phyloP scores from a whole-genome alignment of 2,113 vertebrate genomes.

The Eptesicus fuscus region DNA sequence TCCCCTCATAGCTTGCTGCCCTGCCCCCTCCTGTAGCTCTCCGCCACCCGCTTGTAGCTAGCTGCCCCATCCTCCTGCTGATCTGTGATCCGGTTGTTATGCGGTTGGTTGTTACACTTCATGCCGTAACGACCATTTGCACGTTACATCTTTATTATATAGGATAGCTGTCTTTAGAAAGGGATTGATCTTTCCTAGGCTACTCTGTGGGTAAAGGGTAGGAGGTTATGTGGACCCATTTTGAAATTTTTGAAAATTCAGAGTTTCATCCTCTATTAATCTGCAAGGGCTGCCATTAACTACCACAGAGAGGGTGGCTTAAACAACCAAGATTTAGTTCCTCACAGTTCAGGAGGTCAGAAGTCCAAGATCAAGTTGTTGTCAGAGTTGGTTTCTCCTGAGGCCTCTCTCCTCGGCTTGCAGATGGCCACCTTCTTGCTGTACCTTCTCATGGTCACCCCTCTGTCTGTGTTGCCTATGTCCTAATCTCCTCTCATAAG shows the following conservation, averaged over 20 bases:
- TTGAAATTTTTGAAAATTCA: background rate
- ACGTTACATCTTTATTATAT: too few species aligned
- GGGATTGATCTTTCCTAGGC: background rate
- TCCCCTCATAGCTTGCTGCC: too few species aligned
- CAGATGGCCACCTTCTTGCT: background rate
- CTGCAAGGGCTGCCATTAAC: background rate
- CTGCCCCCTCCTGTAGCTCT: too few species aligned
- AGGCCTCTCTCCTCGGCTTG: background rate
- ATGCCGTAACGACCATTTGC: too few species aligned
- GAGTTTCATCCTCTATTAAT: background rate
- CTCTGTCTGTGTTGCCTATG: background rate
- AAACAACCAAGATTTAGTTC: background rate
- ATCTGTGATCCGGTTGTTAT: too few species aligned
- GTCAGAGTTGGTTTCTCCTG: background rate
- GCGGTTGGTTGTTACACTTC: too few species aligned
- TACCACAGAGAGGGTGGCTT: background rate
- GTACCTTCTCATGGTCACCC: background rate
- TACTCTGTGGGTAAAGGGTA: background rate
- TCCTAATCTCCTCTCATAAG: background rate
- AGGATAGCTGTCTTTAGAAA: background rate
- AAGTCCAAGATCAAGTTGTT: background rate
- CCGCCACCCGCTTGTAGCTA: too few species aligned
- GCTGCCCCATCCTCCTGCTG: too few species aligned
- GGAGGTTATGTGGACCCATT: background rate
- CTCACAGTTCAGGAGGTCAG: background rate